Conservation (phyloP, 2,888 invertebrate genomes). For the Hesperia comma region DNA sequence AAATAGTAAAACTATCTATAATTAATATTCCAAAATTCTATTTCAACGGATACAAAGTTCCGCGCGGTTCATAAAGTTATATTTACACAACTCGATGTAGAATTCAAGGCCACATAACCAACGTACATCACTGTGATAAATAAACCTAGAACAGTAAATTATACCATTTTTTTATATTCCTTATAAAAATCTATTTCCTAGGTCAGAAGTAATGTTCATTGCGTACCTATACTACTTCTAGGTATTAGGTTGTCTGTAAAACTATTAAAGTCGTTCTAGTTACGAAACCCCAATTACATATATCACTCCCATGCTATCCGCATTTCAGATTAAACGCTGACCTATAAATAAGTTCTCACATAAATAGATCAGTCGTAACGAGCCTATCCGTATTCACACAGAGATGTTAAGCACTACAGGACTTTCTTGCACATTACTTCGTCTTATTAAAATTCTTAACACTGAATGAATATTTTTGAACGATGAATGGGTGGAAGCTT, state of each 20-base stretch:
- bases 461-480: background rate
- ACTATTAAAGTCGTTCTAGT: constrained; percentile 6
- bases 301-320: constrained; percentile 18
- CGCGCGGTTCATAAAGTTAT: too few species aligned
- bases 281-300: constrained; percentile 19
- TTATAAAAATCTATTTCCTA: background rate
- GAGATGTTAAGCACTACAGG: constrained; percentile 9
- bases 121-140: too few species aligned
- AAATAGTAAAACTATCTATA: too few species aligned
- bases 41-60: too few species aligned
- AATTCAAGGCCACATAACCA: too few species aligned
- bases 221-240: background rate
- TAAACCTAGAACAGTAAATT: too few species aligned
- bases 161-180: too few species aligned
- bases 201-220: background rate
- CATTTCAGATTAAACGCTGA: constrained; percentile 32
- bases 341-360: constrained; percentile 34
- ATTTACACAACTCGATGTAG: too few species aligned
- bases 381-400: constrained; percentile 19
- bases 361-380: constrained; percentile 31
- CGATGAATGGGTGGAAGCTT: too few species aligned
- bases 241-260: background rate
- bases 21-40: too few species aligned
- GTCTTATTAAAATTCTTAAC: background rate
- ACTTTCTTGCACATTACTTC: background rate